Conservation (phyloP, 2,797 vertebrate genomes). For the Cichlasoma orientale region DNA sequence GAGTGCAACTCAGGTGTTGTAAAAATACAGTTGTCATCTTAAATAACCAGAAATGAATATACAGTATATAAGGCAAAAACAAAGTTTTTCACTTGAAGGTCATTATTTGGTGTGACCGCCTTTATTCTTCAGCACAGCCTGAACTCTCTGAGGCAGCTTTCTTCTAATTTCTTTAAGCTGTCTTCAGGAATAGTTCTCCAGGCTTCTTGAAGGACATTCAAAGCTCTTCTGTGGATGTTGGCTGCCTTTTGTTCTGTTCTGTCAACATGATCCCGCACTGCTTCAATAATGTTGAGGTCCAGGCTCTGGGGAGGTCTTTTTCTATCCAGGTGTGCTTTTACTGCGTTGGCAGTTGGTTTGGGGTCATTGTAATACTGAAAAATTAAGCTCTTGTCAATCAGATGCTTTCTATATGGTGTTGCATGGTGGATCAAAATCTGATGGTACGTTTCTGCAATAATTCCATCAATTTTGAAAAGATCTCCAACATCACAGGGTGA, state of each 20-base stretch:
- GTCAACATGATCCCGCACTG: background rate
- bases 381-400: background rate
- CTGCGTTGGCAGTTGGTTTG: background rate
- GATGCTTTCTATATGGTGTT: background rate
- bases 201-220: background rate
- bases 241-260: background rate
- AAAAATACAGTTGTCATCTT: background rate
- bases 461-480: too few relatives aligned
- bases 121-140: background rate
- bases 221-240: fast-evolving
- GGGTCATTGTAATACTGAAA: background rate
- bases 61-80: background rate
- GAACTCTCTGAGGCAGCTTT: background rate
- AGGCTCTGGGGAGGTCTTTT: background rate
- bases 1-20: background rate
- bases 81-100: background rate
- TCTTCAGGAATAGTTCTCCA: too few relatives aligned
- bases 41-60: background rate
- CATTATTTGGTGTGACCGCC: background rate
- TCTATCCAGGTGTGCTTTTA: background rate
- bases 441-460: too few relatives aligned
- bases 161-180: background rate
- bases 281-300: background rate
- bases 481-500: too few relatives aligned
- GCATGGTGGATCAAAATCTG: too few relatives aligned